Evolutionary conservation across 2,113 vertebrate species (phyloP).

Genomic region (Caracal caracal): DNA sequence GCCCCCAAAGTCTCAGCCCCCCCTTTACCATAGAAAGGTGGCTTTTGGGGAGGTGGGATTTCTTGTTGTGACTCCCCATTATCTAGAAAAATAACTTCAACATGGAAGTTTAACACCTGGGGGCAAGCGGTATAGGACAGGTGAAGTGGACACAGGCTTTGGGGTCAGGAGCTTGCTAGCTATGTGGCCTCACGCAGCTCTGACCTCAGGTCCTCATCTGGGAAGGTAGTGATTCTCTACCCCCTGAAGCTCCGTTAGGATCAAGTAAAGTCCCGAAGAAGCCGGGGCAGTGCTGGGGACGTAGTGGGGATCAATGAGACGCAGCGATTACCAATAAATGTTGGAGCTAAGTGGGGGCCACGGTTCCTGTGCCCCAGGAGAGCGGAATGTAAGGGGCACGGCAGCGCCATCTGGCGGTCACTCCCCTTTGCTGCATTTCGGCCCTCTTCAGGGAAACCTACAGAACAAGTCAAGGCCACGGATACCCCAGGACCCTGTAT

Average conservation of each 20-base stretch:
- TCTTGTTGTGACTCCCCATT: background rate
- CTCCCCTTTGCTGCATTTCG: background rate
- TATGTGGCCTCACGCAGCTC: background rate
- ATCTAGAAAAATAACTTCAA: background rate
- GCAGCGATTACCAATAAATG: background rate
- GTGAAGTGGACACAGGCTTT: background rate
- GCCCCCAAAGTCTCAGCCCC: background rate
- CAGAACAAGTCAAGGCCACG: fast-evolving
- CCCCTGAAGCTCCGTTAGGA: background rate
- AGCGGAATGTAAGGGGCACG: background rate
- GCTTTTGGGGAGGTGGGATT: background rate
- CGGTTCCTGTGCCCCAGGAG: fast-evolving
- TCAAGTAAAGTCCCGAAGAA: background rate
- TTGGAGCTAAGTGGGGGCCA: too few relatives aligned
- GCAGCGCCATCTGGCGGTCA: background rate
- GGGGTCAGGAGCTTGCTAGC: background rate
- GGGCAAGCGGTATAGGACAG: background rate
- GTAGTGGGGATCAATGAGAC: background rate
- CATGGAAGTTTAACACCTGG: background rate
- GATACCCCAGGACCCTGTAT: background rate
- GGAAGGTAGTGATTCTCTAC: background rate
- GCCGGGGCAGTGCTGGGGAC: background rate
- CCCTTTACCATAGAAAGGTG: background rate
- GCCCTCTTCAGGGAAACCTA: background rate
- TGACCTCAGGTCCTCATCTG: background rate